Percentiles rank a stretch among this genome's conserved stretches.
Conservation (phyloP, 2,797 vertebrate genomes). For the Lithobates pipiens region DNA sequence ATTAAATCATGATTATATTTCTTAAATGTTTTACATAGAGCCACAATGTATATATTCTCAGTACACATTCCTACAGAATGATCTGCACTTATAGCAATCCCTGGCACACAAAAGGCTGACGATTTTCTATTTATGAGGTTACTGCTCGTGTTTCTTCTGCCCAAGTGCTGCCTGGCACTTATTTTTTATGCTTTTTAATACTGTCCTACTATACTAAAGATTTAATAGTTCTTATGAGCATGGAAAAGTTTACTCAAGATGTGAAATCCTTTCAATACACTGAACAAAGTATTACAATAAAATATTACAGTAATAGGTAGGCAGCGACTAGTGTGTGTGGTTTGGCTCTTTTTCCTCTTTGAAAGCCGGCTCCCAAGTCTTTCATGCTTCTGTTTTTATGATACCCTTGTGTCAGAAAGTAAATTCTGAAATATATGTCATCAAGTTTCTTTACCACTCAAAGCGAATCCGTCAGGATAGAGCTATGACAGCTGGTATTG, state of each 20-base stretch:
- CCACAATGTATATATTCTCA: conserved; percentile 27
- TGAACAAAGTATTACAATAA: conserved; percentile 20
- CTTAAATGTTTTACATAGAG: conserved; percentile 27
- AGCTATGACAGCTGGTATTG: too few species aligned
- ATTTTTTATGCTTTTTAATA: conserved; percentile 35
- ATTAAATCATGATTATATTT: conserved; percentile 19
- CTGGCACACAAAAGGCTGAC: conserved; percentile 25
- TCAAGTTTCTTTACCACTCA: not conserved
- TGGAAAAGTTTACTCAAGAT: conserved; percentile 44
- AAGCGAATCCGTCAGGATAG: not conserved
- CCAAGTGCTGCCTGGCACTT: conserved; percentile 28
- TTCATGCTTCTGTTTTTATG: conserved; percentile 25
- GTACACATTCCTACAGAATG: conserved; percentile 31
- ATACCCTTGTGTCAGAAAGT: conserved; percentile 1
- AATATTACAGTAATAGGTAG: conserved; percentile 43
- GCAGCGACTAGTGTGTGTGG: conserved; percentile 27
- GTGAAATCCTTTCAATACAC: conserved; percentile 34
- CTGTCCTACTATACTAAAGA: conserved; percentile 32
- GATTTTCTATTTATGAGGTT: conserved; percentile 42
- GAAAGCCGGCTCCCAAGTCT: not conserved
- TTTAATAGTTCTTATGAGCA: conserved; percentile 39
- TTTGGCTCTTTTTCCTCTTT: conserved; percentile 18
- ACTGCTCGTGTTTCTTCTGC: conserved; percentile 19
- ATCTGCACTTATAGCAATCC: conserved; percentile 41
- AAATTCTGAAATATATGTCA: conserved; percentile 16